Base-by-base conservation (phyloP, 2,113 vertebrate species). In the Boulengeromyrus knoepffleri region DNA sequence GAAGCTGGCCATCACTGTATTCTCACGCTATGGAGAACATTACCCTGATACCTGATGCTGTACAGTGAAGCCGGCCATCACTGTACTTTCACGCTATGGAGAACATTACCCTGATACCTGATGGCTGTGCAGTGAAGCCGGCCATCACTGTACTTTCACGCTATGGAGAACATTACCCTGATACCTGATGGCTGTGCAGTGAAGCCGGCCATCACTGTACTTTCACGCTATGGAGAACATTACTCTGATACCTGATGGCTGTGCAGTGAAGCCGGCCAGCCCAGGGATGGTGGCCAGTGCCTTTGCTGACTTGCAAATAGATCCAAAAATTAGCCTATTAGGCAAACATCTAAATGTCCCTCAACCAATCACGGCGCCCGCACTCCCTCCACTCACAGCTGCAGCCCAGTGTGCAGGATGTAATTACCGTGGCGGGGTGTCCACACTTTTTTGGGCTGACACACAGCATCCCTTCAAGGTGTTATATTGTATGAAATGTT, bases 331-430 rank as follows among this genome's bases (percentile, higher is more conserved):
- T 31, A 2, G 24, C 31, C 47, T 52, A 49, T 36, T 27, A 52
- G 85, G 47, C 49, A 87, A 36, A 52, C 47, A 87, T 50, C 47
- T 87, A 87, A 87, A 53, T 49, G 27, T 21, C 31, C 6, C 80
- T 77, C 89, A 88, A 91, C 89, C 90, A 88, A 89, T 88, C 49
- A 85, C 77, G 89, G 93, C 88, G 90, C 86, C 88, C 89, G 66
- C 88, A 45, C 80, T 89, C 12, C 36, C 31, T 13, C 89, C 90
- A 58, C 88, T 13, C 27, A 4, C 42, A 74, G 90, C 90, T 77
- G 62, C 70, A 86, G 93, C 70, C n/a, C 39, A 53, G 74, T 27
- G n/a, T 84, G 87, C 87, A 89, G 87, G 91, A 80, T 66, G 70
- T 52, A 31, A 88, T 91, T 77, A 91, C 90, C 90, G 49, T 46